Evolutionary conservation across 2,113 vertebrate species (phyloP), one percentile per base, ranked within the genome.

Genomic region (Campylomormyrus numenius): DNA sequence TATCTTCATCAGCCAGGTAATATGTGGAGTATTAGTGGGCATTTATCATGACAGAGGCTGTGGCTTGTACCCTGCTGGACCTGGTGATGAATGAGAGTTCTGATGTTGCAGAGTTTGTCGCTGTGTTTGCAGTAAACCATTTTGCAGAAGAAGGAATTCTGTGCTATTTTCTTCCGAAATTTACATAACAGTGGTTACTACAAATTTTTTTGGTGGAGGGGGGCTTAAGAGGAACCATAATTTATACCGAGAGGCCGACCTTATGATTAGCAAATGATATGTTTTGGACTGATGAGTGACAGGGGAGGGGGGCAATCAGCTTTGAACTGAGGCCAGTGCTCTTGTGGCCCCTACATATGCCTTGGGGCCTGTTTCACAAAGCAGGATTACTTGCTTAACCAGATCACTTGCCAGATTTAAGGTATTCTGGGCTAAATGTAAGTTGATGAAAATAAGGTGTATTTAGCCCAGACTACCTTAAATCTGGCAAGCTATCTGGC

Each of bases 21-120:
- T 52, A 66, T 89, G 77, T 46, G 45, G 31, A 13, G 35, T 92
- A 89, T 90, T 91, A 90, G 90, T 89, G 88, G 89, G 39, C 88
- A 91, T 92, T 90, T 90, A 92, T 92, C 91, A 91, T 89, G 91
- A 39, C 88, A 50, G 70, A 50, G 88, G 13, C 10, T 74, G 58
- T 15, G 11, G 58, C 24, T 19, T 50, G 42, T 74, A 52, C 19
- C 45, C 3, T 39, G 31, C 49, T 80, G 49, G 48, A 9, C 77
- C 19, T 35, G 15, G 49, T 62, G 46, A 89, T 52, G 48, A 89
- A 89, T 89, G 62, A 46, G 48, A 66, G 46, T 35, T 52, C 35
- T 70, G 35, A 6, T 17, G 10, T 15, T 5, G 21, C 1, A 6
- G 74, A 17, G 49, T 58, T 11, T 53, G 31, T 89, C 52, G n/a